Base-by-base conservation (phyloP, 2,797 vertebrate genomes). In the Lacerta bilineata region DNA sequence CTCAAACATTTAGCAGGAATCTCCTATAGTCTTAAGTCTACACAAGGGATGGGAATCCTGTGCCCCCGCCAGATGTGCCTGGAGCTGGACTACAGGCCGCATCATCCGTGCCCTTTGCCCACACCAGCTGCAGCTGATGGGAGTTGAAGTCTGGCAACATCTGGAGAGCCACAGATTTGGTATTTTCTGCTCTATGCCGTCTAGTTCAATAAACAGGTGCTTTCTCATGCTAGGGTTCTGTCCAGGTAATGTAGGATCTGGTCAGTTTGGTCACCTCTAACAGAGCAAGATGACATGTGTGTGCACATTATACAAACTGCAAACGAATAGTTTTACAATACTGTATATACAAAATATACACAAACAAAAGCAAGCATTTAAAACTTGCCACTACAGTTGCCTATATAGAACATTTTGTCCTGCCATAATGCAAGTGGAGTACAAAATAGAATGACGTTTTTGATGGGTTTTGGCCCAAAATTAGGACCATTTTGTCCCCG, bases 361-460 rank as follows among this genome's bases (percentile, higher is more conserved):
- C 43, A 82, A 66, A 59, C 7, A 80, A 55, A 85, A 71, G 55
- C n/a, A 50, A 10, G 50, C 50, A 55, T 36, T 8, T 46, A 5
- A 71, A 18, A 8, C 29, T 50, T 69, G 17, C 39, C 59, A 3
- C 66, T 77, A 80, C 23, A 61, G 72, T 41, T 61, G 17, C 59
- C 55, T 85, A 64, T 8, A 55, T 59, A 18, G 15, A 46, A 80
- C n/a, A 71, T 87, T 59, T 36, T 87, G 64, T 80, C 33, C 77
- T 72, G 33, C 77, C n/a, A 27, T 59, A 55, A 71, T 80, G 50
- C 23, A 80, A 59, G 27, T 39, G 29, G 50, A 55, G 50, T 55
- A 55, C 50, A 55, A 55, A 66, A 66, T 11, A 64, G 74, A 77
- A 77, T 85, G 59, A 46, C 74, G 68, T 33, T 46, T 46, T 43